Evolutionary conservation across 2,888 invertebrate genomes (phyloP), one percentile per base, ranked within the genome.

Genomic region (Rhamphomyia laevipes): DNA sequence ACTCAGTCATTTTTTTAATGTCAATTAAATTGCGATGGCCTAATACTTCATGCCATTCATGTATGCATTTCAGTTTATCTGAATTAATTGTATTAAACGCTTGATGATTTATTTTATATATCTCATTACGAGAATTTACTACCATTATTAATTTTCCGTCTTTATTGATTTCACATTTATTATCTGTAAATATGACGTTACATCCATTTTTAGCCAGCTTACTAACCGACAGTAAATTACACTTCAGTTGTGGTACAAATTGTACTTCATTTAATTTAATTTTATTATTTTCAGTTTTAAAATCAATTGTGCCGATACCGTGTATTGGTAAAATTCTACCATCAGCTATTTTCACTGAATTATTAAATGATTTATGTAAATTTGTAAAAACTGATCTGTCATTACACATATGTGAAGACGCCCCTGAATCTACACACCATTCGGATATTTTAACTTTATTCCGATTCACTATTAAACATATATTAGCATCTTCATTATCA

Each of bases 351-450:
- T 53, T 49, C 13, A 55, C 43, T n/a, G 31, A 30, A 11, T 47
- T 48, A n/a, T 46, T 46, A 35, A 53, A 54, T 15, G 51, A 30
- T 30, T 51, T 47, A 38, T 56, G 46, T 1, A 57, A 3, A 1
- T 46, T 33, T 13, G 11, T 10, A 41, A 56, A 56, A 51, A 54
- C 53, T 21, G 4, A 11, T 40, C 38, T 48, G 41, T 54, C 41
- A 35, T 53, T 55, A 5, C 46, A 49, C 6, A 49, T 53, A 51
- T 56, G 56, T 10, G 54, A 38, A 9, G 55, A 53, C 15, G 55
- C 56, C 11, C 55, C 56, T 9, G 55, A 58, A 50, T 56, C 53
- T 1, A 56, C 15, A 6, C 56, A 13, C 53, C 56, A 58, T 21
- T 47, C 51, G 13, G 2, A 15, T 12, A 44, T 23, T 31, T 30